phyloP scores from a whole-genome alignment of 2,888 invertebrate species.

The Cotesia congregata region DNA sequence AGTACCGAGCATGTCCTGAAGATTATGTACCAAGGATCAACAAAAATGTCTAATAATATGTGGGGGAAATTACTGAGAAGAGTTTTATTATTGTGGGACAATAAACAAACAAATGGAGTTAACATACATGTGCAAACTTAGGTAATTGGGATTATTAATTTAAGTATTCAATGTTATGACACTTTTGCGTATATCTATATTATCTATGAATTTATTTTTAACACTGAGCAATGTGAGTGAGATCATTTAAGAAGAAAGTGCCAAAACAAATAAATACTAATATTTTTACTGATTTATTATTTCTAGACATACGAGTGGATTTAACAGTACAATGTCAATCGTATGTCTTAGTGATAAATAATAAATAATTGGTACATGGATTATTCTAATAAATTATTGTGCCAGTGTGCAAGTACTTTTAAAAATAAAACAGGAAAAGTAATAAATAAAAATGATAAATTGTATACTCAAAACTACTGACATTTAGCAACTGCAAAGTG shows the following conservation, averaged over 20 bases:
- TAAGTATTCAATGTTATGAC: conserved; percentile 12
- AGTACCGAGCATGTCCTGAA: conserved; percentile 89
- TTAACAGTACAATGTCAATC: background rate
- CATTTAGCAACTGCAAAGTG: background rate
- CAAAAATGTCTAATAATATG: conserved; percentile 56
- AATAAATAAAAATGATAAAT: conserved; percentile 1
- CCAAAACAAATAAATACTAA: conserved; percentile 28
- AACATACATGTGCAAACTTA: conserved; percentile 13
- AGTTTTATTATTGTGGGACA: conserved; percentile 15
- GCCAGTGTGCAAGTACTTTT: background rate
- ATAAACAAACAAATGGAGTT: conserved; percentile 7
- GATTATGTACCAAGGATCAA: conserved; percentile 68
- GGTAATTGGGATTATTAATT: conserved; percentile 11
- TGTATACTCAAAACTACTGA: background rate
- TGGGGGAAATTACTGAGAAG: background rate
- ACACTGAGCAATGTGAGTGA: conserved; percentile 11
- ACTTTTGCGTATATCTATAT: conserved; percentile 14
- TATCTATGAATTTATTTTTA: background rate
- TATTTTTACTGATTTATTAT: conserved; percentile 10
- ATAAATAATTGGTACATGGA: background rate
- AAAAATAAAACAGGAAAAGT: conserved; percentile 11
- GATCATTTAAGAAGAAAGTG: conserved; percentile 12
- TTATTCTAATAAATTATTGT: background rate
- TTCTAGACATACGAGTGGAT: background rate
- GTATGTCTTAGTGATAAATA: background rate